Evolutionary conservation across 2,797 vertebrate species (phyloP).

Genomic region (Squalus acanthias): DNA sequence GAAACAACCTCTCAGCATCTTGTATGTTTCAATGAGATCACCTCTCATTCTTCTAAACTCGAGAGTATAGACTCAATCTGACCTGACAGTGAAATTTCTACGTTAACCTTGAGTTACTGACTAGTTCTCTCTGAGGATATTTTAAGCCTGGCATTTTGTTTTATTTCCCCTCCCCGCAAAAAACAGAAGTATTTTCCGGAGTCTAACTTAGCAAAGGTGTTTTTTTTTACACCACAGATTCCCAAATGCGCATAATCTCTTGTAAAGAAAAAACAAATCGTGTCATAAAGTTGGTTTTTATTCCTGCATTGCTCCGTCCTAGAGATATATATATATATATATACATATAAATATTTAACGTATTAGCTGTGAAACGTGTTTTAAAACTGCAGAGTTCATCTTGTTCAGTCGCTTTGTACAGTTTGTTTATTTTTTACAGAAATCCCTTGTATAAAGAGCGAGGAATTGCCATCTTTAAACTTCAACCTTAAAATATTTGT

Average conservation of each 20-base stretch:
- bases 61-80: no score
- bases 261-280: constrained; percentile 65
- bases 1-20: no score
- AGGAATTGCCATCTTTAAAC: not conserved
- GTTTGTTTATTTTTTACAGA: not conserved
- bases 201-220: constrained; percentile 62
- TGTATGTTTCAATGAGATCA: no score
- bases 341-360: constrained; percentile 93
- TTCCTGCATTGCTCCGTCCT: constrained; percentile 87
- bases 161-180: constrained; percentile 48
- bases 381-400: constrained; percentile 82
- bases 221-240: constrained; percentile 80
- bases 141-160: constrained; percentile 61
- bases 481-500: constrained; percentile 8
- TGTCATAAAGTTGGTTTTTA: constrained; percentile 83
- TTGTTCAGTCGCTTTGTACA: constrained; percentile 64
- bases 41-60: no score
- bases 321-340: constrained; percentile 60
- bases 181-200: constrained; percentile 58
- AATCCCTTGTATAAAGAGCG: not conserved
- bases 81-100: constrained; percentile 50
- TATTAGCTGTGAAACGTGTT: constrained; percentile 98
- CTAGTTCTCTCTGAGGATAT: constrained; percentile 65
- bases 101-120: constrained; percentile 59
- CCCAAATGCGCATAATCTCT: constrained; percentile 78